Percentiles rank a stretch among this genome's conserved stretches.
These are phyloP conservation scores for Carabus problematicus DNA, from an alignment of 2,888 invertebrate species.

Conservation along the genomic window DNA sequence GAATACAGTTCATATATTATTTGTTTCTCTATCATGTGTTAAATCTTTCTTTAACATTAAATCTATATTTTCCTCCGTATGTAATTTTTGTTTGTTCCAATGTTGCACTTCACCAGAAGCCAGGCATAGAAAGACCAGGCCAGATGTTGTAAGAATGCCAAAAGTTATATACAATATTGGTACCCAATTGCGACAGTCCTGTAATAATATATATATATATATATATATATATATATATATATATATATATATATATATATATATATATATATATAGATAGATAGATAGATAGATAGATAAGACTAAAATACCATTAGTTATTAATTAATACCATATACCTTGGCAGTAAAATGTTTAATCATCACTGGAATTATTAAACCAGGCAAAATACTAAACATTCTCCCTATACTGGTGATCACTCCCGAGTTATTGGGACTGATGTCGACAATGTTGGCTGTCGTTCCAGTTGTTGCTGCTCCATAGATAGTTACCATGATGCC, in stretches of 20 bases:
- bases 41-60: background rate
- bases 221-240: too few relatives aligned
- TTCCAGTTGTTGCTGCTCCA: slow-evolving; percentile 47
- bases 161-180: slow-evolving; percentile 51
- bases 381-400: slow-evolving; percentile 50
- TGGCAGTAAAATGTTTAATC: slow-evolving; percentile 45
- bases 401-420: slow-evolving; percentile 51
- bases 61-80: slow-evolving; percentile 6
- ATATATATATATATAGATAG: too few relatives aligned
- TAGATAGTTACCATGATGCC: slow-evolving; percentile 42
- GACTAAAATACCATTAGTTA: too few relatives aligned
- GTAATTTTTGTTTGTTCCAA: slow-evolving; percentile 48
- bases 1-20: too few relatives aligned
- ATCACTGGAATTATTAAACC: slow-evolving; percentile 51
- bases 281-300: too few relatives aligned
- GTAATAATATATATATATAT: too few relatives aligned
- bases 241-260: too few relatives aligned
- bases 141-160: slow-evolving; percentile 48
- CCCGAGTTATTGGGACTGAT: slow-evolving; percentile 38
- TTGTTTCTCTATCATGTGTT: too few relatives aligned
- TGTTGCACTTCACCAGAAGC: slow-evolving; percentile 52
- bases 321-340: slow-evolving; percentile 33
- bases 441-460: slow-evolving; percentile 46
- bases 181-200: slow-evolving; percentile 49
- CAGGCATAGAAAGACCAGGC: slow-evolving; percentile 49